A percentile compares a stretch with the other conserved stretches of the same genome.
Conservation (phyloP, 2,113 vertebrate species). For the Eleginops maclovinus region DNA sequence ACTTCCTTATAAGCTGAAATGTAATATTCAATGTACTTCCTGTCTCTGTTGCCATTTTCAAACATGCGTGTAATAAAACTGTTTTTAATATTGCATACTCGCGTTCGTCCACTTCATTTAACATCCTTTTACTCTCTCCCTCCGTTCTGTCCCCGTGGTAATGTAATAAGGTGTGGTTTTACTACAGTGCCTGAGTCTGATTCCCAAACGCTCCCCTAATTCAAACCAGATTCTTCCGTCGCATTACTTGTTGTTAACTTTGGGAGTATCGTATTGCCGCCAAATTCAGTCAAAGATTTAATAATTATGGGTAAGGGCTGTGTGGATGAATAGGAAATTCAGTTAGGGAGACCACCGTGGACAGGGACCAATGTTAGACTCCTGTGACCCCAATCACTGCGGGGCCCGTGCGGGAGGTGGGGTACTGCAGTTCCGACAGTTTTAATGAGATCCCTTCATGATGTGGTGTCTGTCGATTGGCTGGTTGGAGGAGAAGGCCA, state of each 20-base stretch:
- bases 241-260: slow-evolving; percentile 77
- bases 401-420: slow-evolving; percentile 23
- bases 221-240: slow-evolving; percentile 76
- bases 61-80: slow-evolving; percentile 67
- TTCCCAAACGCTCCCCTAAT: slow-evolving; percentile 70
- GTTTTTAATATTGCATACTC: slow-evolving; percentile 52
- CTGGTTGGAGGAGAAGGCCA: slow-evolving; percentile 15
- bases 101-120: slow-evolving; percentile 65
- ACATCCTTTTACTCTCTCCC: slow-evolving; percentile 42
- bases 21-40: slow-evolving; percentile 54
- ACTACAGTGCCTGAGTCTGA: slow-evolving; percentile 30
- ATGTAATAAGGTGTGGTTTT: slow-evolving; percentile 79
- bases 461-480: neutral
- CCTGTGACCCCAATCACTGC: slow-evolving; percentile 62
- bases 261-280: slow-evolving; percentile 77
- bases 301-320: slow-evolving; percentile 79
- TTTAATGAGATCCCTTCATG: slow-evolving; percentile 40
- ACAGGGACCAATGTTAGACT: slow-evolving; percentile 66
- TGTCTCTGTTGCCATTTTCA: slow-evolving; percentile 51
- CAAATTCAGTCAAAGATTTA: slow-evolving; percentile 83
- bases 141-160: slow-evolving; percentile 61
- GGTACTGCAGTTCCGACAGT: slow-evolving; percentile 13
- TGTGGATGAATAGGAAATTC: slow-evolving; percentile 81
- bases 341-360: slow-evolving; percentile 78
- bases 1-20: slow-evolving; percentile 51